phyloP scores from a whole-genome alignment of 2,797 vertebrate genomes.

The Prunella strophiata region DNA sequence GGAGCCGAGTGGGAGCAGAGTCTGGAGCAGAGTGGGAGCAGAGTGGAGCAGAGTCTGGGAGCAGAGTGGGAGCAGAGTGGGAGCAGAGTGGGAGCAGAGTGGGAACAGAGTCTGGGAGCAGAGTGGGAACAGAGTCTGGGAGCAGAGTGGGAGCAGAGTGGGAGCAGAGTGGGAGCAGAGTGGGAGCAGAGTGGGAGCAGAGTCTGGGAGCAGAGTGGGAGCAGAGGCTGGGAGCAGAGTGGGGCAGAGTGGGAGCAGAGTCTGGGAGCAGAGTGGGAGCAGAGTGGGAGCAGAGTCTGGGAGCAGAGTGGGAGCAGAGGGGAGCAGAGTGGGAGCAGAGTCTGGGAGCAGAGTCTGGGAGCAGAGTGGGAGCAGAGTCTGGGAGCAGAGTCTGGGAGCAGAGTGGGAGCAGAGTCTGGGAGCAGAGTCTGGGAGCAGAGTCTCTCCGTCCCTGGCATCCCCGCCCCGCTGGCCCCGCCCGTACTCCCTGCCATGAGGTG shows the following conservation, averaged over 20 bases:
- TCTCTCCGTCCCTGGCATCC: neutral
- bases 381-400: neutral
- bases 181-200: too few relatives aligned
- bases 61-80: neutral
- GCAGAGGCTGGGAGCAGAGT: neutral
- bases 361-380: neutral
- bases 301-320: neutral
- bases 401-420: neutral
- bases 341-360: neutral
- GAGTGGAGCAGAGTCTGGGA: neutral
- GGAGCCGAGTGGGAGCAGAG: too few relatives aligned
- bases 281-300: too few relatives aligned
- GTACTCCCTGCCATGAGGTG: neutral
- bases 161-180: neutral
- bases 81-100: neutral
- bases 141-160: neutral
- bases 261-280: neutral
- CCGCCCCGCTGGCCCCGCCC: neutral
- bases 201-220: neutral
- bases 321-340: neutral
- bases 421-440: neutral
- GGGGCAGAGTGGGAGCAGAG: neutral
- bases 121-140: too few relatives aligned
- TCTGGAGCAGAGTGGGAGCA: too few relatives aligned
- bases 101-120: too few relatives aligned